Percentiles rank a stretch among this genome's conserved stretches.
phyloP scores from a whole-genome alignment of 1,140 invertebrate genomes.

The Acromyrmex charruanus region DNA sequence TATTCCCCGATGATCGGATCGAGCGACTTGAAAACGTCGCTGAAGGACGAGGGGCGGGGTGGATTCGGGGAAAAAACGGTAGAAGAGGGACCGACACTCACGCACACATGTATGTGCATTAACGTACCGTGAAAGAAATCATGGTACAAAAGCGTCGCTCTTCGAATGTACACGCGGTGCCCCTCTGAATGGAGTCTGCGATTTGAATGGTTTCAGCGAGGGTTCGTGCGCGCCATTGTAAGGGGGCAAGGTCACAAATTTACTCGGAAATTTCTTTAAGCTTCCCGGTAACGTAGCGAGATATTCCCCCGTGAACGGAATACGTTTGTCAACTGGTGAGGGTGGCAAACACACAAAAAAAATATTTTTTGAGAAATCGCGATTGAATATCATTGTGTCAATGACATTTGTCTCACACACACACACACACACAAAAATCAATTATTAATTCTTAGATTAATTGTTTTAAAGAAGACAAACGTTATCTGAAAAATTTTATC shows the following conservation, averaged over 20 bases:
- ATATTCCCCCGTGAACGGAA: constrained; percentile 72
- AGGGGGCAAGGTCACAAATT: constrained; percentile 85
- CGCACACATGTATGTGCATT: constrained; percentile 28
- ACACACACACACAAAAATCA: background rate
- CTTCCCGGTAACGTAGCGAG: constrained; percentile 70
- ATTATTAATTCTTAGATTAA: background rate
- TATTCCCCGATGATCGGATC: constrained; percentile 52
- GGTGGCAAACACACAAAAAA: constrained; percentile 54
- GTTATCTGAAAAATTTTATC: background rate
- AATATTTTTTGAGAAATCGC: constrained; percentile 31
- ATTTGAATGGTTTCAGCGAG: constrained; percentile 82
- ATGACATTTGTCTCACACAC: background rate
- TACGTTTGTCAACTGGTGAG: constrained; percentile 63
- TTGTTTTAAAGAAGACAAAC: background rate
- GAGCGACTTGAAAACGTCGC: constrained; percentile 52
- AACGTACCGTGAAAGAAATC: constrained; percentile 80
- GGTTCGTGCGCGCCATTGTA: constrained; percentile 82
- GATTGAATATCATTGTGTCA: background rate
- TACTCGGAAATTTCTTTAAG: constrained; percentile 80
- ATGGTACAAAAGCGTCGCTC: constrained; percentile 82
- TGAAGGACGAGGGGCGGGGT: constrained; percentile 19
- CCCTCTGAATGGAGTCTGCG: constrained; percentile 83
- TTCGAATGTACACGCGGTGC: constrained; percentile 76
- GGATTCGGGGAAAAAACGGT: constrained; percentile 63
- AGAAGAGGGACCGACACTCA: constrained; percentile 59